A percentile compares a stretch with the other conserved stretches of the same genome.
These are phyloP conservation scores for Dasypus novemcinctus DNA, from an alignment of 2,113 vertebrate species.

Conservation along the genomic window DNA sequence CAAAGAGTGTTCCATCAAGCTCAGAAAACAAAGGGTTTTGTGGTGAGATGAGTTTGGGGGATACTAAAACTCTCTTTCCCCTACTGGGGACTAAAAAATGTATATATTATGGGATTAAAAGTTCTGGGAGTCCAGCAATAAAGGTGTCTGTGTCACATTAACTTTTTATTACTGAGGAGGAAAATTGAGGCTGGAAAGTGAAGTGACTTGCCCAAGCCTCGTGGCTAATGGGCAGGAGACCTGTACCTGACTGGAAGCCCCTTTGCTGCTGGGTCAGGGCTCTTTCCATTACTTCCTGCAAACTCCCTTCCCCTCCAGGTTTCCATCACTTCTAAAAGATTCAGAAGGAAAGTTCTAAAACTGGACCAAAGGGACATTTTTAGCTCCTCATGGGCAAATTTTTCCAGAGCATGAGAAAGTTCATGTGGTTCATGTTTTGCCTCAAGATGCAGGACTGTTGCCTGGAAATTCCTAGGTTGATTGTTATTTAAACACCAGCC, in stretches of 20 bases:
- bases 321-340: not conserved
- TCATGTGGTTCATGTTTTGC: not conserved
- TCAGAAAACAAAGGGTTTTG: not conserved
- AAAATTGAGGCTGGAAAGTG: not conserved
- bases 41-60: not conserved
- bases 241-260: accelerated
- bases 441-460: not conserved
- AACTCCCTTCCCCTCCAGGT: not conserved
- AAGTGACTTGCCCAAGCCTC: not conserved
- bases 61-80: not conserved
- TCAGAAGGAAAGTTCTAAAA: not conserved
- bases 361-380: not conserved
- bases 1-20: not conserved
- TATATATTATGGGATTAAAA: not conserved
- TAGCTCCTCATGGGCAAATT: not conserved
- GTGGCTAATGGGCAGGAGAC: not conserved
- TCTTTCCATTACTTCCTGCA: not conserved
- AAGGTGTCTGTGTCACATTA: not conserved
- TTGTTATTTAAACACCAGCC: not conserved
- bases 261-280: not conserved
- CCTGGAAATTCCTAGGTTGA: not conserved
- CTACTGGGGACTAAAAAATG: not conserved
- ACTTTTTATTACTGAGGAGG: not conserved
- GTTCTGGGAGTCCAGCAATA: not conserved
- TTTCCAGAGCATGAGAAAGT: conserved; percentile 17